These are phyloP conservation scores for Bombus sylvicola DNA, from an alignment of 1,140 invertebrate genomes.

Conservation along the genomic window DNA sequence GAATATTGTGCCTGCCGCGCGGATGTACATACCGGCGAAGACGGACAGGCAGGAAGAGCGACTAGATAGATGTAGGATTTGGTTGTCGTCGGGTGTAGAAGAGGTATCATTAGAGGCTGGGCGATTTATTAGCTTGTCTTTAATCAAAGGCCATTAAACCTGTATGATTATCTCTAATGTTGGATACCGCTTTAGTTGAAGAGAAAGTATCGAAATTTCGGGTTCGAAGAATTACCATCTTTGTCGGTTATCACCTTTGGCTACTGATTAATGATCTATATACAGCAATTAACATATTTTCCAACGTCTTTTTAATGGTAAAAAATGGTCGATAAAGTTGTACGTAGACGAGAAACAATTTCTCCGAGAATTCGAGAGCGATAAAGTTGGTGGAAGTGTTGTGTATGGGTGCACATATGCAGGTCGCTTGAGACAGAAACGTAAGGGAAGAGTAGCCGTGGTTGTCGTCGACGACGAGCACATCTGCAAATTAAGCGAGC, in stretches of 20 bases:
- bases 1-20: conserved; percentile 24
- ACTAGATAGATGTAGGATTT: conserved; percentile 9
- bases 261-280: neutral
- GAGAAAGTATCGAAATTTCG: neutral
- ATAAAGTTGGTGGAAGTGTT: neutral
- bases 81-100: neutral
- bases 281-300: neutral
- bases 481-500: conserved; percentile 47
- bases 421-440: neutral
- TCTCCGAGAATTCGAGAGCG: neutral
- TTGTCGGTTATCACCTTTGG: neutral
- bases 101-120: conserved; percentile 3
- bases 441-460: neutral
- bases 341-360: no score
- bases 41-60: conserved; percentile 11
- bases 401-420: neutral
- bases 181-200: neutral
- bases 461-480: conserved; percentile 22
- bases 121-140: conserved; percentile 16
- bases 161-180: no score
- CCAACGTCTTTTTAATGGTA: neutral
- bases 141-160: conserved; percentile 6
- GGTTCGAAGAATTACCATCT: neutral
- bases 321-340: neutral
- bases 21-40: conserved; percentile 20